A percentile compares a stretch with the other conserved stretches of the same genome.
Evolutionary conservation across 2,797 vertebrate genomes (phyloP).

Genomic region (Peromyscus eremicus): DNA sequence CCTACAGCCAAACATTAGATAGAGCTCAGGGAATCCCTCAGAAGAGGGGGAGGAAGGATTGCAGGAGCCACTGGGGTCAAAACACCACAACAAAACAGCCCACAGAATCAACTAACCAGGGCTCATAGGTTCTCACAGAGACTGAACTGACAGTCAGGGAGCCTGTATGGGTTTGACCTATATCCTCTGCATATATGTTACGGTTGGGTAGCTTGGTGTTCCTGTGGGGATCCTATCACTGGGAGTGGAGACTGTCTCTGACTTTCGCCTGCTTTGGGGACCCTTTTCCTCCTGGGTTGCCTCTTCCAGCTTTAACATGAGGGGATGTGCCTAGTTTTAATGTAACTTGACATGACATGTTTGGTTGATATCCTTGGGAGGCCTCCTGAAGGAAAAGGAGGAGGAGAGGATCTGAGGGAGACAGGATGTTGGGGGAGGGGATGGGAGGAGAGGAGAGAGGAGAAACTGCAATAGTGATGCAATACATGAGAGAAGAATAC

Average conservation of each 20-base stretch:
- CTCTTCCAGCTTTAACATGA: background rate
- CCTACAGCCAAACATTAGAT: background rate
- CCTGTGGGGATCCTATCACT: background rate
- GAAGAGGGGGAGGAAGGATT: background rate
- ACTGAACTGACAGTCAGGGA: background rate
- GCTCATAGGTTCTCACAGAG: background rate
- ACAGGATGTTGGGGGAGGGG: background rate
- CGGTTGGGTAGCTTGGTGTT: background rate
- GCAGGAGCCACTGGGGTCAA: background rate
- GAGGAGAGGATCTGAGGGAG: background rate
- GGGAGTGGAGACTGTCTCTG: background rate
- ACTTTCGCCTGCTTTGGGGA: background rate
- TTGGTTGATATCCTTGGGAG: background rate
- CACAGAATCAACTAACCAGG: background rate
- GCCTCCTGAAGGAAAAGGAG: background rate
- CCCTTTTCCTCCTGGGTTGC: background rate
- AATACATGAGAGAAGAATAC: background rate
- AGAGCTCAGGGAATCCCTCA: background rate
- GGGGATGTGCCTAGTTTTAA: background rate
- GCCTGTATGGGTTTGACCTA: background rate
- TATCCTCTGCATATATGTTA: background rate
- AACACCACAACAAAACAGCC: background rate
- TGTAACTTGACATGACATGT: background rate
- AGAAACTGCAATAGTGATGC: background rate
- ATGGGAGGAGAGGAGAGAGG: background rate